Conservation (phyloP, 2,797 vertebrate species). For the Chelmon rostratus region DNA sequence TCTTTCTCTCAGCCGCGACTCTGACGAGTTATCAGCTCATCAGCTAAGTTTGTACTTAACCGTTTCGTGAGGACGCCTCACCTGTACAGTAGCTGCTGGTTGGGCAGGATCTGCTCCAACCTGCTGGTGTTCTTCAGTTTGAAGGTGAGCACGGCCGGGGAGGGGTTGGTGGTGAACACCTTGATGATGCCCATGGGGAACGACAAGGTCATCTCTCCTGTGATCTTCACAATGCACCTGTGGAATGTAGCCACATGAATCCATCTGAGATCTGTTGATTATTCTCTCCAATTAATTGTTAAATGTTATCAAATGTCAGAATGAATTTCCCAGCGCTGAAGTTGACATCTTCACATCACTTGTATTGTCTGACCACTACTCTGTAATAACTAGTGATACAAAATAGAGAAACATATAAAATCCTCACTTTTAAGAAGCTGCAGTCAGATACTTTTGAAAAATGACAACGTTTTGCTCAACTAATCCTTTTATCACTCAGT, state of each 20-base stretch:
- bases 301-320: not conserved
- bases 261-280: not conserved
- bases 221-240: slow-evolving; percentile 99
- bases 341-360: not conserved
- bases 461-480: not conserved
- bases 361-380: not conserved
- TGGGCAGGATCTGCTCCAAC: slow-evolving; percentile 96
- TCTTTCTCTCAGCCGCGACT: slow-evolving; percentile 26
- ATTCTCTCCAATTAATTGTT: not conserved
- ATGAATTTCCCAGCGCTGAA: not conserved
- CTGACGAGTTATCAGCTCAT: slow-evolving; percentile 28
- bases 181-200: slow-evolving; percentile 98
- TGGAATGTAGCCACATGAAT: not conserved
- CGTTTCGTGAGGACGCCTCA: slow-evolving; percentile 62
- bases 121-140: slow-evolving; percentile 93
- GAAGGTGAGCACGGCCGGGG: slow-evolving; percentile 95
- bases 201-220: slow-evolving; percentile 97
- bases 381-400: not conserved
- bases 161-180: slow-evolving; percentile 95
- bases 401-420: not conserved
- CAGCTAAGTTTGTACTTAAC: not conserved
- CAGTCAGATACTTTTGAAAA: not conserved
- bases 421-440: too few relatives aligned
- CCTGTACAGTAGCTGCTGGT: slow-evolving; percentile 96
- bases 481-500: not conserved